Conservation (phyloP, 2,888 invertebrate genomes). For the Ashinkailepas kermadecensis region DNA sequence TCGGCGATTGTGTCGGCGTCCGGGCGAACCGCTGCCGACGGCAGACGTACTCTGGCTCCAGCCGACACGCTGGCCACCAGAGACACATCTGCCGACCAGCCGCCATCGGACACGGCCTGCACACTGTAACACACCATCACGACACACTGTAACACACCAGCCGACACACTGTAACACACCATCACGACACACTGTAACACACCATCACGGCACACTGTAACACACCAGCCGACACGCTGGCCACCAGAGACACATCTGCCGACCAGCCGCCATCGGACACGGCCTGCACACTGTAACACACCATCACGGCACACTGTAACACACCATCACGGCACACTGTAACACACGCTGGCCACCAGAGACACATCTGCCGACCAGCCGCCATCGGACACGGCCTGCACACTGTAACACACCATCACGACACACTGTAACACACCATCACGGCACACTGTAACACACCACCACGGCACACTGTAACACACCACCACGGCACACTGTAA, state of each 20-base stretch:
- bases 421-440: not conserved
- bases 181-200: not conserved
- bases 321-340: not conserved
- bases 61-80: slow-evolving; percentile 10
- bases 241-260: not conserved
- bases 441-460: too few relatives aligned
- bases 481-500: too few relatives aligned
- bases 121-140: too few relatives aligned
- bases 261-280: too few relatives aligned
- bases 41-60: not conserved
- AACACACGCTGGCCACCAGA: too few relatives aligned
- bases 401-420: too few relatives aligned
- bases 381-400: too few relatives aligned
- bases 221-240: not conserved
- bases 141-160: not conserved
- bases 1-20: not conserved
- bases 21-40: not conserved
- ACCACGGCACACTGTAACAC: too few relatives aligned
- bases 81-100: not conserved
- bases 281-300: too few relatives aligned
- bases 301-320: not conserved
- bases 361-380: too few relatives aligned
- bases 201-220: too few relatives aligned
- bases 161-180: not conserved
- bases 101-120: too few relatives aligned